A percentile compares a stretch with the other conserved stretches of the same genome.
phyloP scores from a whole-genome alignment of 92 coral and sea anemone species.

The Epizoanthus stellaris region DNA sequence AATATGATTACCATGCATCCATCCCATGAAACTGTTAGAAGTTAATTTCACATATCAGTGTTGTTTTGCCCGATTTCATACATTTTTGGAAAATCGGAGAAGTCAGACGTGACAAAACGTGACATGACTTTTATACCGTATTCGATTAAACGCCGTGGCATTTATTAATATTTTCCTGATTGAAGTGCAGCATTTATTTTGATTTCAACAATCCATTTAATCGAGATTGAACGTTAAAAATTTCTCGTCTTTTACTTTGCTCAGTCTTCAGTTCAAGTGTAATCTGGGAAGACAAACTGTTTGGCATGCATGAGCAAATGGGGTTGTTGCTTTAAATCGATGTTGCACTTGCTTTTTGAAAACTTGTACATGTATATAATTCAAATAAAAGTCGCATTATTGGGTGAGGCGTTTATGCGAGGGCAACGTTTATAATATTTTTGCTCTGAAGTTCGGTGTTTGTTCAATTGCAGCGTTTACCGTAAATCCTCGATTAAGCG shows the following conservation, averaged over 20 bases:
- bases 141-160: neutral
- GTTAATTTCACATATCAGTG: too few species aligned
- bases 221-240: constrained; percentile 7
- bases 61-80: constrained; percentile 10
- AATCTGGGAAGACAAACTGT: too few species aligned
- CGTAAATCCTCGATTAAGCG: neutral
- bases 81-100: constrained; percentile 12
- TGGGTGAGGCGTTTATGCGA: constrained; percentile 17
- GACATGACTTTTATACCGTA: constrained; percentile 3
- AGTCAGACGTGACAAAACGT: constrained; percentile 13
- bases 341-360: constrained; percentile 11
- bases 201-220: neutral
- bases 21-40: constrained; percentile 9
- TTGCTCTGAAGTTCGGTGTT: constrained; percentile 9
- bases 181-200: constrained; percentile 8
- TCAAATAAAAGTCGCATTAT: constrained; percentile 3
- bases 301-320: constrained; percentile 4
- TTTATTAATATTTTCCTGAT: neutral
- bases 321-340: constrained; percentile 15
- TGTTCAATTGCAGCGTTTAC: constrained; percentile 13
- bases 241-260: constrained; percentile 10
- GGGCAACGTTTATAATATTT: constrained; percentile 11
- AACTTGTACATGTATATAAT: neutral
- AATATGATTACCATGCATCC: constrained; percentile 13
- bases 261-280: too few species aligned